Evolutionary conservation across 2,888 invertebrate genomes (phyloP), one percentile per base, ranked within the genome.

Genomic region (Trissolcus brochymenae): DNA sequence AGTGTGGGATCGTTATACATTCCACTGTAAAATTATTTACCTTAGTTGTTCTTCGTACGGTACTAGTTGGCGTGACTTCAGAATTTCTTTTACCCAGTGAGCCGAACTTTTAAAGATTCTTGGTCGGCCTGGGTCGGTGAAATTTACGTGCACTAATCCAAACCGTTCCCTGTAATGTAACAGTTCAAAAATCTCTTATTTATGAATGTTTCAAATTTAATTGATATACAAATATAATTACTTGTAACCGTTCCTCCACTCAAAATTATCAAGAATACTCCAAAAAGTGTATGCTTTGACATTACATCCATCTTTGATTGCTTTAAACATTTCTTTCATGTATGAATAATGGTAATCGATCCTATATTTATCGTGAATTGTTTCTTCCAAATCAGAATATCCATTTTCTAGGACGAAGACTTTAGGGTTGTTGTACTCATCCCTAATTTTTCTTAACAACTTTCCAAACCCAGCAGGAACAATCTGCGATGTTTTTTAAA

Each of bases 71-170:
- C 87, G 90, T 0, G 90, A 89, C 70, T 87, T 87, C 16, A 92
- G 89, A 9, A 93, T 89, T 55, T 91, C 87, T 80, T 91, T 91
- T 86, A 91, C 92, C 81, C 92, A 90, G 50, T 87, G 83, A 0
- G 91, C 91, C 0, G 95, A 95, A 46, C 90, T 90, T 85, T 94
- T 93, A 0, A 93, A 91, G 0, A 91, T 92, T 79, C 95, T 90
- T 0, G 91, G 90, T 75, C 92, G 91, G 0, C 91, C 89, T 0
- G 91, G 90, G 80, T 91, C 91, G 1, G 88, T 86, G 84, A 93
- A 94, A 84, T 95, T 92, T 0, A 95, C 93, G 81, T 92, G 90
- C 81, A 93, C 93, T 0, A 95, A 81, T 9, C 95, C 95, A 87
- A 93, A 95, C 84, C 55, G 17, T 61, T 49, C 16, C 9, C 68